Conservation (phyloP, 2,113 vertebrate genomes). For the Oreochromis spilurus region DNA sequence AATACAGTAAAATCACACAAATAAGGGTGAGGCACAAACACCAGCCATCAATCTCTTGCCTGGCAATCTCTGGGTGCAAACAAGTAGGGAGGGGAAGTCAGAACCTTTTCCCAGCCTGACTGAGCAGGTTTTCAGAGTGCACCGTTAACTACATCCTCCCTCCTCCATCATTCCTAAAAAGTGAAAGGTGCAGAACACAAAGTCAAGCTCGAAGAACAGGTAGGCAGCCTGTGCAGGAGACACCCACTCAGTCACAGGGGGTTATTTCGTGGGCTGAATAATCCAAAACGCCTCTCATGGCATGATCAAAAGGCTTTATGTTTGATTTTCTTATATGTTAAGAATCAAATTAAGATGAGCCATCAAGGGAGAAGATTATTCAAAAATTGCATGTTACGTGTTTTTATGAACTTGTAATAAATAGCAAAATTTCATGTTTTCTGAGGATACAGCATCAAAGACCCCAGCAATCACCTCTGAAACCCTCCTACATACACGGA, state of each 20-base stretch:
- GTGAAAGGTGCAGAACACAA: neutral
- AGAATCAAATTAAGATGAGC: neutral
- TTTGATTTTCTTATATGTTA: neutral
- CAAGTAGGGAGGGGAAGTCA: neutral
- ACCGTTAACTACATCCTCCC: neutral
- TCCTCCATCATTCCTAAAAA: conserved; percentile 7
- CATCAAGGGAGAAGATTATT: neutral
- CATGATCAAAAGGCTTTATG: neutral
- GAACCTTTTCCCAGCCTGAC: neutral
- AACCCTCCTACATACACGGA: neutral
- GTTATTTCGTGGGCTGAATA: neutral
- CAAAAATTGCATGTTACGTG: neutral
- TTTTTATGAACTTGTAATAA: neutral
- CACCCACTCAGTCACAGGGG: neutral
- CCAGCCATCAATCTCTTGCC: neutral
- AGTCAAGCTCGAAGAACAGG: neutral
- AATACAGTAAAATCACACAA: neutral
- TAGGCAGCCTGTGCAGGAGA: conserved; percentile 1
- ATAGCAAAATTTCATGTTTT: neutral
- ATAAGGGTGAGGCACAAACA: neutral
- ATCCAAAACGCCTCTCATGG: neutral
- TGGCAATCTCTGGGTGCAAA: neutral
- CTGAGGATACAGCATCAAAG: neutral
- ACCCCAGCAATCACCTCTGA: neutral
- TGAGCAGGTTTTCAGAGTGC: conserved; percentile 10